phyloP scores from a whole-genome alignment of 1,140 invertebrate species.

The Ceratosolen solmsi region DNA sequence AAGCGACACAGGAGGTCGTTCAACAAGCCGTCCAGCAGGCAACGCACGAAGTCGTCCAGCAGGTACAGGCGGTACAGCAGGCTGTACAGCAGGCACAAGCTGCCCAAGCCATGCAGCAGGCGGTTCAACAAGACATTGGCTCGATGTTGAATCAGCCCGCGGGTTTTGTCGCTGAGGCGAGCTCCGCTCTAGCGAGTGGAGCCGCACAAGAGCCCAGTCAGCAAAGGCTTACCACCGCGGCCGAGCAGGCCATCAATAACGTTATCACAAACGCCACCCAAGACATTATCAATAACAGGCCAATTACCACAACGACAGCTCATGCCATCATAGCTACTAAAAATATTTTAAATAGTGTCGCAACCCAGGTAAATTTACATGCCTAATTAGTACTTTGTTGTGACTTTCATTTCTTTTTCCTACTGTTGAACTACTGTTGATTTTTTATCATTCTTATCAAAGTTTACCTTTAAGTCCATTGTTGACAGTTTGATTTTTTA shows the following conservation, averaged over 20 bases:
- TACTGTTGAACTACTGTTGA: too few species aligned
- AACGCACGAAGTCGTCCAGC: conserved; percentile 76
- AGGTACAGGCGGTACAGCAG: conserved; percentile 76
- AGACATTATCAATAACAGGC: conserved; percentile 71
- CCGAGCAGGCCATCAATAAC: conserved; percentile 70
- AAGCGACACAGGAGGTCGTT: conserved; percentile 73
- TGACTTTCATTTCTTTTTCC: neutral
- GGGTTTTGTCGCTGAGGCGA: conserved; percentile 70
- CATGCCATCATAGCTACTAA: conserved; percentile 72
- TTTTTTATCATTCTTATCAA: too few species aligned
- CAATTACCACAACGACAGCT: conserved; percentile 69
- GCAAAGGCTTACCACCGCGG: conserved; percentile 68
- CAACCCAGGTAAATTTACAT: conserved; percentile 56
- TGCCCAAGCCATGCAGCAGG: conserved; percentile 71
- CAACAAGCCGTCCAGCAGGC: conserved; percentile 77
- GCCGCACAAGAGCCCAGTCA: conserved; percentile 69
- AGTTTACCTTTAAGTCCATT: too few species aligned
- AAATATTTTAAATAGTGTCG: conserved; percentile 71
- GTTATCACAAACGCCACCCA: conserved; percentile 71
- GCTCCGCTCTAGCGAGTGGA: conserved; percentile 67
- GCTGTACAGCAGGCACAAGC: conserved; percentile 75
- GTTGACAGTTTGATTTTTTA: too few species aligned
- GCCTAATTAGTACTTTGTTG: too few species aligned
- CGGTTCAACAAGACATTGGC: conserved; percentile 70
- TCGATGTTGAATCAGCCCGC: conserved; percentile 69